A percentile compares a stretch with the other conserved stretches of the same genome.
Evolutionary conservation across 2,797 vertebrate genomes (phyloP).

Genomic region (Poliocrania exsul): DNA sequence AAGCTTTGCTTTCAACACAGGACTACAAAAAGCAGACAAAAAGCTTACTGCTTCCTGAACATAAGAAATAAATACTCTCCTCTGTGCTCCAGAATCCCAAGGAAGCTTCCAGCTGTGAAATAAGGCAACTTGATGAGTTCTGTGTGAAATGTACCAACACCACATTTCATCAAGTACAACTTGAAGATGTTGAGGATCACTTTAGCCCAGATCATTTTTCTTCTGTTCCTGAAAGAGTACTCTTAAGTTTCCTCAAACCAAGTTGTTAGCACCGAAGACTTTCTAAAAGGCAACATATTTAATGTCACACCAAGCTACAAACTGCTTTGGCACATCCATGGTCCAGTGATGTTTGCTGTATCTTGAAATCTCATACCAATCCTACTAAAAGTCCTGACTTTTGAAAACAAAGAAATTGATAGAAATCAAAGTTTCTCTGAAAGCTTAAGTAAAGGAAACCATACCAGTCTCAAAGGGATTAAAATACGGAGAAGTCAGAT

Average conservation of each 20-base stretch:
- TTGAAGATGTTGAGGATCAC: neutral
- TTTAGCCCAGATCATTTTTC: neutral
- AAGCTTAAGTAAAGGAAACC: slow-evolving; percentile 31
- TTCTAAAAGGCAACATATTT: neutral
- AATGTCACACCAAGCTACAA: neutral
- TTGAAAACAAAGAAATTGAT: neutral
- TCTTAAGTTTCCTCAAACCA: neutral
- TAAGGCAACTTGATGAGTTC: neutral
- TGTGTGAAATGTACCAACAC: neutral
- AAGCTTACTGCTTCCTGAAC: neutral
- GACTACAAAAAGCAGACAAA: neutral
- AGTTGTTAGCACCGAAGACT: neutral
- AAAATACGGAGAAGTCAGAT: neutral
- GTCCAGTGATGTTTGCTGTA: neutral
- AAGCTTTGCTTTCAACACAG: slow-evolving; percentile 18
- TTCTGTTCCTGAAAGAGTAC: neutral
- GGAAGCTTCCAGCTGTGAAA: slow-evolving; percentile 9
- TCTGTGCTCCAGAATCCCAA: neutral
- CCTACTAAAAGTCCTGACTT: neutral
- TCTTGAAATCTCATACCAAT: neutral
- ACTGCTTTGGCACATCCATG: neutral
- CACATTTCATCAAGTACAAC: neutral
- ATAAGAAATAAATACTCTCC: neutral
- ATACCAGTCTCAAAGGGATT: neutral
- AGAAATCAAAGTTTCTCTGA: slow-evolving; percentile 6